Evolutionary conservation across 2,888 invertebrate genomes (phyloP).

Genomic region (Morpho deidamia): DNA sequence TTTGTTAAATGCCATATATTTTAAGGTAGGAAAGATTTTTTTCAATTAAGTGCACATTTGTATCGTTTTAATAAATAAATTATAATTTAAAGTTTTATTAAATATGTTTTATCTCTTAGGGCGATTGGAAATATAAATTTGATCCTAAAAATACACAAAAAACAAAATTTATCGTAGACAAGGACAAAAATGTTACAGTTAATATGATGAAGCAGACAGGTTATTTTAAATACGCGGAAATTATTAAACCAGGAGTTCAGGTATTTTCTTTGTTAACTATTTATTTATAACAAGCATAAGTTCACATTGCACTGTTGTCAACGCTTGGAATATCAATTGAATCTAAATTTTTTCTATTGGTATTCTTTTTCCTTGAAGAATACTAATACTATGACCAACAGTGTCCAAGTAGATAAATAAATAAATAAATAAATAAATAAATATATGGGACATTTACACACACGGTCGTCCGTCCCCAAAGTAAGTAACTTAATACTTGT

Average conservation of each 20-base stretch:
- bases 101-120: not conserved
- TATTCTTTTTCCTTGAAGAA: too few species aligned
- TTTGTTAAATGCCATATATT: conserved; percentile 23
- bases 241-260: not conserved
- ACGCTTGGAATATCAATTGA: too few species aligned
- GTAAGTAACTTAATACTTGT: too few species aligned
- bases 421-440: too few species aligned
- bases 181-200: not conserved
- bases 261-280: not conserved
- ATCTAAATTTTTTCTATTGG: too few species aligned
- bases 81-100: not conserved
- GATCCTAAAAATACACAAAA: not conserved
- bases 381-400: too few species aligned
- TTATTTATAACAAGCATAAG: too few species aligned
- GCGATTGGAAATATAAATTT: not conserved
- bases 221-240: not conserved
- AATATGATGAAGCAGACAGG: not conserved
- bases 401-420: too few species aligned
- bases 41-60: not conserved
- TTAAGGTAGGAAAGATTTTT: conserved; percentile 16
- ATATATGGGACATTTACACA: too few species aligned
- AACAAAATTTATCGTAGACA: not conserved
- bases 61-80: not conserved
- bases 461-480: too few species aligned
- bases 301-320: too few species aligned